Percentiles rank a stretch among this genome's conserved stretches.
These are phyloP conservation scores for Epirrita christyi DNA, from an alignment of 2,888 invertebrate species.

Conservation along the genomic window DNA sequence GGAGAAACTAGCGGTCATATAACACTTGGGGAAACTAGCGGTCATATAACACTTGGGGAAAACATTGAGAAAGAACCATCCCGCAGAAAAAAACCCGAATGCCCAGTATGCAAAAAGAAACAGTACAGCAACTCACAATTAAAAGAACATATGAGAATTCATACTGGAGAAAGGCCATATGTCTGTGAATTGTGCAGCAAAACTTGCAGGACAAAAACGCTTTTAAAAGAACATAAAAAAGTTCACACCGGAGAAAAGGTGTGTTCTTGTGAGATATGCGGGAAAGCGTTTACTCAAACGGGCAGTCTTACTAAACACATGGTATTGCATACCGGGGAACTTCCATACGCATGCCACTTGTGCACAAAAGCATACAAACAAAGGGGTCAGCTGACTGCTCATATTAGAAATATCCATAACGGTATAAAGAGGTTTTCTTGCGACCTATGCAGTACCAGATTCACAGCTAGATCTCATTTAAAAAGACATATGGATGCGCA, in stretches of 20 bases:
- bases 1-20: too few species aligned
- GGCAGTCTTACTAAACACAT: slow-evolving; percentile 5
- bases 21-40: neutral
- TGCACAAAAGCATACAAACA: slow-evolving; percentile 9
- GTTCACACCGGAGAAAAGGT: slow-evolving; percentile 14
- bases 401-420: slow-evolving; percentile 4
- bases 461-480: slow-evolving; percentile 4
- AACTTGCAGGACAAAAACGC: neutral
- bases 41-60: too few species aligned
- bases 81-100: neutral
- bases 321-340: slow-evolving; percentile 1
- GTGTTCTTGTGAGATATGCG: slow-evolving; percentile 5
- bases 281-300: neutral
- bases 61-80: neutral
- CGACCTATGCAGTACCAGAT: slow-evolving; percentile 1
- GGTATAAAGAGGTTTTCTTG: neutral
- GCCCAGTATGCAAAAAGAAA: slow-evolving; percentile 4
- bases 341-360: slow-evolving; percentile 1
- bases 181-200: neutral
- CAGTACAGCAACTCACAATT: slow-evolving; percentile 1
- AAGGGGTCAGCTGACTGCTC: slow-evolving; percentile 1
- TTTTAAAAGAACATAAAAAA: slow-evolving; percentile 1
- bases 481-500: slow-evolving; percentile 10
- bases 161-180: slow-evolving; percentile 11
- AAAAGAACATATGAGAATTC: slow-evolving; percentile 6